Evolutionary conservation across 2,888 invertebrate species (phyloP).

Genomic region (Callyntrura guangdongensis): DNA sequence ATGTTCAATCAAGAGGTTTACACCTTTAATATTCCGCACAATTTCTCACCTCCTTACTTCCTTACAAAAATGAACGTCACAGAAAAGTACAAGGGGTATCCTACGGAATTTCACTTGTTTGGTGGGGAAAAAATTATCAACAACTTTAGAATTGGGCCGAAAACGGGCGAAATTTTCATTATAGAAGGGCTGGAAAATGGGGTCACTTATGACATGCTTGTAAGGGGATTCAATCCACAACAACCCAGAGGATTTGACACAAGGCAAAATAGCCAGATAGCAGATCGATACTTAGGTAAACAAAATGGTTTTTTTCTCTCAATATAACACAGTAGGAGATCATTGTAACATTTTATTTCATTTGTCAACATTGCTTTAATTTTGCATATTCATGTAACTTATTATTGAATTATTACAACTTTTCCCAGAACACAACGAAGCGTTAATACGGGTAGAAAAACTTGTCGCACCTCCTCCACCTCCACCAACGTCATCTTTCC

Average conservation of each 20-base stretch:
- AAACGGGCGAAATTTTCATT: slow-evolving; percentile 92
- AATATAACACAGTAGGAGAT: no score
- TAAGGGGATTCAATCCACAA: slow-evolving; percentile 86
- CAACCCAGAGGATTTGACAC: slow-evolving; percentile 82
- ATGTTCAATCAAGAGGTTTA: slow-evolving; percentile 89
- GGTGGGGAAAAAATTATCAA: slow-evolving; percentile 86
- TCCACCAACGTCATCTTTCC: slow-evolving; percentile 49
- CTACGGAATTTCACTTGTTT: slow-evolving; percentile 85
- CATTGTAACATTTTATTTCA: no score
- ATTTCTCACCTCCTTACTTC: slow-evolving; percentile 91
- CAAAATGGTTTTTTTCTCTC: no score
- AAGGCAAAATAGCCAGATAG: slow-evolving; percentile 81
- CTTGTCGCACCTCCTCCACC: slow-evolving; percentile 41
- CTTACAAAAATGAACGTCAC: slow-evolving; percentile 92
- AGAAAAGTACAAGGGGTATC: slow-evolving; percentile 89
- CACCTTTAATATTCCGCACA: slow-evolving; percentile 93
- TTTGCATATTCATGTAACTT: no score
- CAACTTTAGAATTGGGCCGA: slow-evolving; percentile 91
- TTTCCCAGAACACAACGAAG: slow-evolving; percentile 82
- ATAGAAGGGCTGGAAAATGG: slow-evolving; percentile 92
- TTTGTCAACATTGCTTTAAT: no score
- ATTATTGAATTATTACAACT: no score
- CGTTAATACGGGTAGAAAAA: slow-evolving; percentile 82
- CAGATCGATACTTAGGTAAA: slow-evolving; percentile 82
- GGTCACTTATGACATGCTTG: slow-evolving; percentile 89